Evolutionary conservation across 2,888 invertebrate genomes (phyloP), one percentile per base, ranked within the genome.

Genomic region (Lepidonotus clava): DNA sequence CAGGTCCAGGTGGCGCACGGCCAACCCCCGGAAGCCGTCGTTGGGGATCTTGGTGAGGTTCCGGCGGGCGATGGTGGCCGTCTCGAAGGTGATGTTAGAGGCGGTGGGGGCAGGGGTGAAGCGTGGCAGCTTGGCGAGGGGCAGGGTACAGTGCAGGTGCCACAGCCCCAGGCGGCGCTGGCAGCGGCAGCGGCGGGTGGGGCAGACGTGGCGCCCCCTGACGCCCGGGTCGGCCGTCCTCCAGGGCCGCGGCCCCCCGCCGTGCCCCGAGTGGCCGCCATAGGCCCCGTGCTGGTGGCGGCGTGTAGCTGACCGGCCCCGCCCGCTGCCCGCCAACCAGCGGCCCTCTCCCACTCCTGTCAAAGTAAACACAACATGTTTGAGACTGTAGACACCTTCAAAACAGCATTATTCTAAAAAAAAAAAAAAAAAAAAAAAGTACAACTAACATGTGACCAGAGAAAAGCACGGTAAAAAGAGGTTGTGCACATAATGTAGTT

Each of bases 11-110:
- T 46, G 46, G 18, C 67, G 36, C 18, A 71, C 66, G 28, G 38
- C 14, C 6, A 85, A 32, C 6, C 6, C 18, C 71, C 24, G 36
- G 85, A 85, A 85, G 51, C 67, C 71, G 34, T 34, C 38, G 5
- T 85, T 46, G 28, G 67, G 67, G 40, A 85, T 51, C 34, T 34
- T 41, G 11, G 85, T 85, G 40, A 85, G 71, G 36, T 85, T 85
- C 28, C 66, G 85, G 21, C 71, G 71, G 11, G 85, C 67, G 11
- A 85, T 40, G 6, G 85, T 67, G 11, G 66, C 71, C 21, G 40
- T 67, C 18, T 66, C 66, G 18, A 67, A 36, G 34, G 85, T 85
- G 46, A 85, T 21, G 34, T 71, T 46, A 24, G 85, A 28, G 1
- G 41, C 5, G 8, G 4, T 32, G 36, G 85, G 5, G 1, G 41